Evolutionary conservation across 2,113 vertebrate species (phyloP), one percentile per base, ranked within the genome.

Genomic region (Phrynosoma blainvillii): DNA sequence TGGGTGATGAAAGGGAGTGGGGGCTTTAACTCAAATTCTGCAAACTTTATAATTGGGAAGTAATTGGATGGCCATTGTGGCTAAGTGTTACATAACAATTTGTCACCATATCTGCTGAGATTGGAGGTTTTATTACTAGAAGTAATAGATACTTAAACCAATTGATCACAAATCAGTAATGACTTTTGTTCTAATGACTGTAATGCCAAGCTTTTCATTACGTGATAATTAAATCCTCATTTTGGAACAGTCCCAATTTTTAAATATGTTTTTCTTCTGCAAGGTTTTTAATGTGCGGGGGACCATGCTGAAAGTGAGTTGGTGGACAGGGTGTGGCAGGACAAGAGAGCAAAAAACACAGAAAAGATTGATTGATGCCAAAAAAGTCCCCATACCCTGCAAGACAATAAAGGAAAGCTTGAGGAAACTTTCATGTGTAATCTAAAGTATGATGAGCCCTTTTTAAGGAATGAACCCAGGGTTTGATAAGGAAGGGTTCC

Each of bases 31-130:
- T 82, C n/a, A 76, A 70, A 85, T 68, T 42, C 36, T 54, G n/a
- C 42, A 89, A 25, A 81, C 23, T 80, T 89, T 74, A 82, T 89
- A 89, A 79, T 54, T 93, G 86, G 75, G 23, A 75, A 90, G 68
- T 54, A 83, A 27, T 13, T 0, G 54, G 0, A 36, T 73, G 1
- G 1, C 40, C 77, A 0, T 82, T 68, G 52, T 76, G 68, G 77
- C 23, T 78, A 3, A 14, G 73, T 36, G 16, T 80, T 74, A 78
- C n/a, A 7, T 36, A 86, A 30, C 0, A 12, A 74, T 87, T 91
- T 85, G 36, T 79, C 23, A 47, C 32, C 73, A 76, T 74, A 3
- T 36, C 79, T 70, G 47, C 84, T 5, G 10, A 86, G 23, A 62
- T 10, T 30, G 6, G 56, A 47, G 30, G 85, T 84, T 88, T 77